Evolutionary conservation across 1,140 invertebrate species (phyloP).

Genomic region (Zeugodacus cucurbitae): DNA sequence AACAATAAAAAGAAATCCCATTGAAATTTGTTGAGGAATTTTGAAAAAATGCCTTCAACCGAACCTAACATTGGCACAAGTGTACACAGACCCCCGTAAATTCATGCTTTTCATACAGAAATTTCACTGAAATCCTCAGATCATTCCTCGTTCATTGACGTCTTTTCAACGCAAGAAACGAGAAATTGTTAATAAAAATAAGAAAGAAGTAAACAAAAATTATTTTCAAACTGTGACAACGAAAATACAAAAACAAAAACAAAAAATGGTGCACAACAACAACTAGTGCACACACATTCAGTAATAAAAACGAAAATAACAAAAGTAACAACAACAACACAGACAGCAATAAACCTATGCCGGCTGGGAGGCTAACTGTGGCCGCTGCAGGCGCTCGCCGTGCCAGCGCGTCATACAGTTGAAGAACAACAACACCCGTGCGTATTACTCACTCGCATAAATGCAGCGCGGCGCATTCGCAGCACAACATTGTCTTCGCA

Average conservation of each 20-base stretch:
- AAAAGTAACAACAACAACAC: neutral
- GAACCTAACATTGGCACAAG: no score
- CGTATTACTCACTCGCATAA: neutral
- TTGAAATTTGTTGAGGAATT: neutral
- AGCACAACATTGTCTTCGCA: neutral
- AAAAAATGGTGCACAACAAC: neutral
- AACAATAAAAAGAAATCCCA: neutral
- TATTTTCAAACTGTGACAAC: neutral
- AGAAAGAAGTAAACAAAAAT: conserved; percentile 23
- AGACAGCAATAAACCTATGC: neutral
- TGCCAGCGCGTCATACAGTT: neutral
- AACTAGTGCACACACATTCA: neutral
- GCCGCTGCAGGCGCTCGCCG: neutral
- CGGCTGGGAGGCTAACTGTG: neutral
- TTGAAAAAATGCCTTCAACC: neutral
- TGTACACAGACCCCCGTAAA: neutral
- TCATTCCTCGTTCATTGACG: conserved; percentile 40
- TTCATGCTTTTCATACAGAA: neutral
- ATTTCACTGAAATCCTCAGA: neutral
- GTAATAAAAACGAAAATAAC: neutral
- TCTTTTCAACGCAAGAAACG: conserved; percentile 21
- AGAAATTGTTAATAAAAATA: conserved; percentile 26
- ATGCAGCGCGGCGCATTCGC: no score
- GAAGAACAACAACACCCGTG: neutral
- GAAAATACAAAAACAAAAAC: neutral